Conservation (phyloP, 2,113 vertebrate genomes). For the Ammodramus savannarum region DNA sequence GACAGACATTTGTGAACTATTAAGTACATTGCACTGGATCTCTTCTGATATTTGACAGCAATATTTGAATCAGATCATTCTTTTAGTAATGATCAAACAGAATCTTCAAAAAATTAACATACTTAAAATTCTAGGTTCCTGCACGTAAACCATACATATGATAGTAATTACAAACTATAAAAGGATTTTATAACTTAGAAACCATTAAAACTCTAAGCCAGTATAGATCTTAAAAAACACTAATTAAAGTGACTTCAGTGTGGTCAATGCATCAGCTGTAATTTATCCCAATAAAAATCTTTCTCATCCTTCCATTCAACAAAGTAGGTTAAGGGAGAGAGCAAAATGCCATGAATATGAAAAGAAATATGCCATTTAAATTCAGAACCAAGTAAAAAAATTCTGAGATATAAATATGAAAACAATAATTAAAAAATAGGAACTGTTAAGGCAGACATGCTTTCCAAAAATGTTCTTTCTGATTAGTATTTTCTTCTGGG, state of each 20-base stretch:
- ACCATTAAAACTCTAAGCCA: background rate
- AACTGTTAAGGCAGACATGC: background rate
- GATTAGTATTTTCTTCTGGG: background rate
- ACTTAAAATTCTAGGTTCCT: background rate
- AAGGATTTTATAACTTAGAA: background rate
- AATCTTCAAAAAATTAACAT: background rate
- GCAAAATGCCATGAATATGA: background rate
- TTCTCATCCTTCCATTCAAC: background rate
- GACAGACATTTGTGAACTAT: background rate
- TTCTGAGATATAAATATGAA: background rate
- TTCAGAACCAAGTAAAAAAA: background rate
- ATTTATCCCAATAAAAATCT: background rate
- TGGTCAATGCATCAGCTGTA: background rate
- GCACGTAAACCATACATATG: background rate
- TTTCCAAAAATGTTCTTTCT: background rate
- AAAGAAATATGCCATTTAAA: background rate
- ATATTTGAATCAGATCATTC: background rate
- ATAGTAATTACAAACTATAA: background rate
- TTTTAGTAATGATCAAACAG: background rate
- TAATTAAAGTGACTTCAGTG: background rate
- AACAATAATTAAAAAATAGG: background rate
- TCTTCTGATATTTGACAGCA: background rate
- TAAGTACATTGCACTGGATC: background rate
- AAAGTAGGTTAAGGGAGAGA: background rate
- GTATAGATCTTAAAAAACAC: background rate